phyloP scores from a whole-genome alignment of 2,797 vertebrate genomes.

The Alosa sapidissima region DNA sequence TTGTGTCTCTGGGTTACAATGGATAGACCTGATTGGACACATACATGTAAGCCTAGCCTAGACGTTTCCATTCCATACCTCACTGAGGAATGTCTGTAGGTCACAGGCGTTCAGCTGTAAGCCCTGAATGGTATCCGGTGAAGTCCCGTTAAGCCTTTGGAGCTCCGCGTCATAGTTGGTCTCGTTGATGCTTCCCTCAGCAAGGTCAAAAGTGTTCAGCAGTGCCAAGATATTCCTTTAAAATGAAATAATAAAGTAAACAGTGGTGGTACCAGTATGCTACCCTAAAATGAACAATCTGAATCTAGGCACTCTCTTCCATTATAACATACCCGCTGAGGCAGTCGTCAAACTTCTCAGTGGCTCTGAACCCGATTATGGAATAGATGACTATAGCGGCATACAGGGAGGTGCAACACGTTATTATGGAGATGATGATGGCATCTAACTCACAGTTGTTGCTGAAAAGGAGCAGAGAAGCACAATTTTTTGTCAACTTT shows the following conservation, averaged over 20 bases:
- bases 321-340: conserved; percentile 66
- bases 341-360: conserved; percentile 83
- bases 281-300: not conserved
- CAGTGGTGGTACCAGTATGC: not conserved
- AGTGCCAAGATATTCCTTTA: conserved; percentile 85
- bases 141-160: conserved; percentile 63
- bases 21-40: not conserved
- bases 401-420: conserved; percentile 85
- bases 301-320: too few species aligned
- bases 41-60: too few species aligned
- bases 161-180: conserved; percentile 76
- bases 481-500: conserved; percentile 3
- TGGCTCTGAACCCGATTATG: conserved; percentile 91
- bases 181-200: conserved; percentile 77
- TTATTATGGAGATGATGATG: conserved; percentile 84
- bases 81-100: conserved; percentile 80
- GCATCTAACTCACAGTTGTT: conserved; percentile 93
- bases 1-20: too few species aligned
- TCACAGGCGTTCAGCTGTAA: conserved; percentile 80
- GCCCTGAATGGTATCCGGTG: conserved; percentile 51
- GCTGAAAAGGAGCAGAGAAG: conserved; percentile 62
- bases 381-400: conserved; percentile 89
- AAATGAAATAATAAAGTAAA: not conserved
- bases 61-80: conserved; percentile 64
- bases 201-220: conserved; percentile 82